Evolutionary conservation across 2,888 invertebrate species (phyloP).

Genomic region (Tenthredo amoena): DNA sequence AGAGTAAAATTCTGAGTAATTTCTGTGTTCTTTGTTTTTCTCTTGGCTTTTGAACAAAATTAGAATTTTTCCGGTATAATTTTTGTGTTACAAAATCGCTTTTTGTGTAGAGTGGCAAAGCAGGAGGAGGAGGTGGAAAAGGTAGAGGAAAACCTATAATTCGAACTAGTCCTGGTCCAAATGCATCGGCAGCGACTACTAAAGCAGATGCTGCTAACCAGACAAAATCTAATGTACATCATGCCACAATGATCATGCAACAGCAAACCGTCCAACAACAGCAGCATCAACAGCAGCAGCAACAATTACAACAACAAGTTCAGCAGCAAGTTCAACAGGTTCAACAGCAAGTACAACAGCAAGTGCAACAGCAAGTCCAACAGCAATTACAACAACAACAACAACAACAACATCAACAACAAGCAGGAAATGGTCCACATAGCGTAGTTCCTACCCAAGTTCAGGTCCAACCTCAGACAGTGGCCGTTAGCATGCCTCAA

Average conservation of each 20-base stretch:
- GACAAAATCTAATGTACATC: conserved; percentile 77
- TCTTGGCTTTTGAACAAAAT: neutral
- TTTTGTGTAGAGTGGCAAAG: conserved; percentile 72
- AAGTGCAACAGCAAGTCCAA: conserved; percentile 62
- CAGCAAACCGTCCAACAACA: conserved; percentile 72
- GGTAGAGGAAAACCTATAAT: conserved; percentile 86
- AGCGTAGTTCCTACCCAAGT: neutral
- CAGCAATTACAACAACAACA: conserved; percentile 71
- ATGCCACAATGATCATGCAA: conserved; percentile 72
- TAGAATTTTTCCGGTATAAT: neutral
- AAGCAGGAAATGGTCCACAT: neutral
- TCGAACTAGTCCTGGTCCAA: conserved; percentile 85
- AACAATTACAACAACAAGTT: conserved; percentile 71
- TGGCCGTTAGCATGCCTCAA: conserved; percentile 78
- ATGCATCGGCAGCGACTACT: conserved; percentile 78
- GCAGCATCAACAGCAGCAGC: conserved; percentile 62
- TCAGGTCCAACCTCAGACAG: conserved; percentile 73
- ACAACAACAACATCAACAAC: conserved; percentile 60
- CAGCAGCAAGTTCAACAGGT: conserved; percentile 62
- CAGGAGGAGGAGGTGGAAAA: conserved; percentile 79
- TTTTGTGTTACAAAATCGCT: neutral
- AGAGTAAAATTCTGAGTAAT: neutral
- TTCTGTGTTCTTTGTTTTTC: neutral
- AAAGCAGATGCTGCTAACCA: conserved; percentile 89
- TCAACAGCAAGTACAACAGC: conserved; percentile 62